Conservation (phyloP, 2,113 vertebrate genomes). For the Mixornis gularis region DNA sequence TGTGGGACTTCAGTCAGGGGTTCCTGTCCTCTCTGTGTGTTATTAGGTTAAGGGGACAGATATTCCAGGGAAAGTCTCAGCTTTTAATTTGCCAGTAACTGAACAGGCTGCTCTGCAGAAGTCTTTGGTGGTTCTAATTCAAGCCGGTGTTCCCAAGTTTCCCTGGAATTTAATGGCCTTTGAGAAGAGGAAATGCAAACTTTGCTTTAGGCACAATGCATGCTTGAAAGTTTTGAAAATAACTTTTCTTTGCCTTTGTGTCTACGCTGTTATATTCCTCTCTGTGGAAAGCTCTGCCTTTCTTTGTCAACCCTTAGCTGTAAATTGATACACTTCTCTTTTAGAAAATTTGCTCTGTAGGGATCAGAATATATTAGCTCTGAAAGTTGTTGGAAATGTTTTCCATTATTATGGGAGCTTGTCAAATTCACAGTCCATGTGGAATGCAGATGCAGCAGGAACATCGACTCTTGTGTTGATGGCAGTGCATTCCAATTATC, state of each 20-base stretch:
- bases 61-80: background rate
- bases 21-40: background rate
- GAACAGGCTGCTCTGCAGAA: background rate
- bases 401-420: slow-evolving; percentile 33
- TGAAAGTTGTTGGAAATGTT: slow-evolving; percentile 12
- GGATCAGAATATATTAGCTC: slow-evolving; percentile 44
- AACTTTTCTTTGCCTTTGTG: slow-evolving; percentile 20
- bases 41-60: no score
- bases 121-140: background rate
- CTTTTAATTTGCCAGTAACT: background rate
- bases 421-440: slow-evolving; percentile 13
- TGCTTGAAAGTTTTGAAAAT: slow-evolving; percentile 18
- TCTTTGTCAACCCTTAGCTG: background rate
- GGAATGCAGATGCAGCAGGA: slow-evolving; percentile 28
- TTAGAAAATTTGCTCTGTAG: slow-evolving; percentile 38
- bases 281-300: background rate
- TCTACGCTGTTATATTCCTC: background rate
- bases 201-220: background rate
- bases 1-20: background rate
- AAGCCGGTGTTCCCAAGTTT: fast-evolving
- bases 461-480: background rate
- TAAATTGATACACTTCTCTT: slow-evolving; percentile 23
- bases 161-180: background rate
- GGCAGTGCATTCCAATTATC: slow-evolving; percentile 11
- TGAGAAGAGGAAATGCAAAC: background rate